Base-by-base conservation (phyloP, 1,140 invertebrate species). In the Leptestheria dahalacensis region DNA sequence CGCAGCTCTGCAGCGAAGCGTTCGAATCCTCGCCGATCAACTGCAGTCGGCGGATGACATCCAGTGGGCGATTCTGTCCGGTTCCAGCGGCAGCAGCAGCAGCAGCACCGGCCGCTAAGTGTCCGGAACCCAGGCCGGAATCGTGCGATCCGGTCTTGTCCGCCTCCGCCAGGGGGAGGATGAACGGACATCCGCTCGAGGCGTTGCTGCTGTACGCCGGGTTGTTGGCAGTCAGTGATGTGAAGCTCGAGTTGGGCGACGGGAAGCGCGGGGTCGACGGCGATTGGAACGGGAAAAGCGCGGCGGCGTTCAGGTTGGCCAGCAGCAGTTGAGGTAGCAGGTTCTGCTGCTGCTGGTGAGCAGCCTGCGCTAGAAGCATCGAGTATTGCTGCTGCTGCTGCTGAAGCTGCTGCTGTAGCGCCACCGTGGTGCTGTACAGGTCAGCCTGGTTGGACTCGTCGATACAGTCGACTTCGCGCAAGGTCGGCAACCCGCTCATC, bases 31-130 rank as follows among this genome's bases (percentile, higher is more conserved):
- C 53, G 53, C 53, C 53, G 33, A 55, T 55, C 53, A 55, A 21
- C 41, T 63, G 62, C 52, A 61, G 59, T 24, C 54, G 62, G 2
- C 60, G 53, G 2, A 60, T 56, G 26, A 52, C 51, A 49, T 51
- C 60, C 50, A 58, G 46, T 55, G 62, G 48, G 55, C 59, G 12
- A 41, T 48, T 56, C 23, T 47, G 24, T 53, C 53, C 60, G 15
- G 61, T 47, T 48, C 29, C 23, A 49, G 54, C 55, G 29, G 50
- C 20, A 48, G 52, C 46, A 47, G 66, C 53, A 66, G 60, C 21
- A 69, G 61, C 48, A 71, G 63, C 49, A 70, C 69, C 62, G 67
- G 70, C 9, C 59, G 18, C 64, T 10, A 55, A 60, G 33, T 60
- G 58, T 23, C 48, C 25, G 48, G 58, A 52, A 52, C 48, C 48